These are phyloP conservation scores for Stenodema calcarata DNA, from an alignment of 2,888 invertebrate genomes.

Conservation along the genomic window DNA sequence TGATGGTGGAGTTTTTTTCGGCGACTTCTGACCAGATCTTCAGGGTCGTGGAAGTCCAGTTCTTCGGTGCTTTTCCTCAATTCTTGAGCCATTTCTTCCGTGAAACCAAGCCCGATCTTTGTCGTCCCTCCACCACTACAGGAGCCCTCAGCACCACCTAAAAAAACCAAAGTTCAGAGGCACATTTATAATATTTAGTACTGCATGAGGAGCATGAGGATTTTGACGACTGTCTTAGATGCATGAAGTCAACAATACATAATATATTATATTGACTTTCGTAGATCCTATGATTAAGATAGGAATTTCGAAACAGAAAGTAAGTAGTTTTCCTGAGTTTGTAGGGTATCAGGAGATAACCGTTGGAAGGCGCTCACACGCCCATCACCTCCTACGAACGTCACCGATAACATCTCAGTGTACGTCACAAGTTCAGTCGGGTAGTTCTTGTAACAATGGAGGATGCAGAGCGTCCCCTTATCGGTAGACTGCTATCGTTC, in stretches of 20 bases:
- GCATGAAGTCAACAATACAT: no score
- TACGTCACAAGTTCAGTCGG: not conserved
- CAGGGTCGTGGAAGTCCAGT: conserved; percentile 77
- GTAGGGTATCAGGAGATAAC: not conserved
- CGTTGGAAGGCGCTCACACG: not conserved
- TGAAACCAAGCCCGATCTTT: conserved; percentile 65
- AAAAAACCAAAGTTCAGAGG: no score
- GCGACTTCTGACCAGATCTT: conserved; percentile 61
- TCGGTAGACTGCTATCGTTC: not conserved
- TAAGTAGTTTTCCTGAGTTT: not conserved
- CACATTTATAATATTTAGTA: no score
- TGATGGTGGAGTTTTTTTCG: conserved; percentile 60
- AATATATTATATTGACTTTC: no score
- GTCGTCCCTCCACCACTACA: conserved; percentile 46
- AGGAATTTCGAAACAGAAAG: no score
- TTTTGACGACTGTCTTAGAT: no score
- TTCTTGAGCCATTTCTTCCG: conserved; percentile 76
- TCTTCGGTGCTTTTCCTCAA: conserved; percentile 88
- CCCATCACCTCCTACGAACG: not conserved
- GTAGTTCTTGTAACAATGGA: not conserved
- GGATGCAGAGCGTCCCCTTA: not conserved
- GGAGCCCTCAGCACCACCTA: conserved; percentile 32
- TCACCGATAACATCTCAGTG: not conserved
- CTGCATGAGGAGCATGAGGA: no score
- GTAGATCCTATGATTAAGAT: no score